Percentiles rank a stretch among this genome's conserved stretches.
Conservation (phyloP, 2,797 vertebrate species). For the Tokudaia muenninki region DNA sequence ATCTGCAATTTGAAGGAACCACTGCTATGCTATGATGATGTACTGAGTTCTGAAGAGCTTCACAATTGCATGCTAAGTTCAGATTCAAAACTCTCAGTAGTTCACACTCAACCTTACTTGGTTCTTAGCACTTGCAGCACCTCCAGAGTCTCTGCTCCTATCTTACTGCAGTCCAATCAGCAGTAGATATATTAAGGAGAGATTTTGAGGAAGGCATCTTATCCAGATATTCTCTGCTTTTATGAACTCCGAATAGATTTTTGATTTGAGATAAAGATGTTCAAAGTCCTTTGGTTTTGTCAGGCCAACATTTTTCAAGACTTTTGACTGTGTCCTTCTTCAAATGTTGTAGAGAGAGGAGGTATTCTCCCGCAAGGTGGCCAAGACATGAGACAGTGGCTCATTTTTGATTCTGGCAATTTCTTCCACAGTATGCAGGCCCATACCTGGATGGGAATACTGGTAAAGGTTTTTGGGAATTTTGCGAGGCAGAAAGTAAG, state of each 20-base stretch:
- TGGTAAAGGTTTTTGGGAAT: constrained; percentile 86
- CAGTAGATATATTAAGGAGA: constrained; percentile 39
- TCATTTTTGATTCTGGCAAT: constrained; percentile 90
- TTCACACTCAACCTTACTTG: neutral
- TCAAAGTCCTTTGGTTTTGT: constrained; percentile 53
- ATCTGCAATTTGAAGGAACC: constrained; percentile 9
- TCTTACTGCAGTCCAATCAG: neutral
- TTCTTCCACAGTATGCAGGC: constrained; percentile 90
- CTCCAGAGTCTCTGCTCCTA: neutral
- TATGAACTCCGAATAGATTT: neutral
- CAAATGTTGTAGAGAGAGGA: constrained; percentile 87
- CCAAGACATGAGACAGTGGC: constrained; percentile 86
- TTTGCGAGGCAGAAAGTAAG: constrained; percentile 93
- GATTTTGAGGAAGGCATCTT: constrained; percentile 18
- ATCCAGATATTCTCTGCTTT: neutral
- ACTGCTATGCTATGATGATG: neutral
- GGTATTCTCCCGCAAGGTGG: constrained; percentile 90
- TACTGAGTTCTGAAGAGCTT: neutral
- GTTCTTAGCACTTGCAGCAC: neutral
- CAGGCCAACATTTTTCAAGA: constrained; percentile 5
- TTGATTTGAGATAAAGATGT: constrained; percentile 18
- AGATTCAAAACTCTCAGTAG: constrained; percentile 39
- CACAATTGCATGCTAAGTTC: constrained; percentile 32
- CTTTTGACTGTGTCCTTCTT: neutral
- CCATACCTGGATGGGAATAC: constrained; percentile 92